Percentiles rank a stretch among this genome's conserved stretches.
Conservation (phyloP, 1,140 invertebrate species). For the Drosophila saltans region DNA sequence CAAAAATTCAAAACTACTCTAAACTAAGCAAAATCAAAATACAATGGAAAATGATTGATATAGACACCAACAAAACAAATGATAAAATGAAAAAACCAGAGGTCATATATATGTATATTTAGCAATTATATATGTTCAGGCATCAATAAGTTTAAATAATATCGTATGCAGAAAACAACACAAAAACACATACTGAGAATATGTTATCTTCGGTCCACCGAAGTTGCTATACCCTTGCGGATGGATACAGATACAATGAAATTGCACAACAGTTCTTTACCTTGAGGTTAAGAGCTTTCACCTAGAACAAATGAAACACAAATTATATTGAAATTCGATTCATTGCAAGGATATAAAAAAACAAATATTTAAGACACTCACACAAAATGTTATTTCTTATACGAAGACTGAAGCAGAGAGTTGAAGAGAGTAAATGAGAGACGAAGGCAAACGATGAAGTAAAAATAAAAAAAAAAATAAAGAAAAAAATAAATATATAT, state of each 20-base stretch:
- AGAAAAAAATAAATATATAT: slow-evolving; percentile 44
- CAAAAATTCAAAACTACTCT: slow-evolving; percentile 27
- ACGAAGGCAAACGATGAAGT: slow-evolving; percentile 64
- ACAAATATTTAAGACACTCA: slow-evolving; percentile 44
- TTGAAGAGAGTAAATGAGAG: not conserved
- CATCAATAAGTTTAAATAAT: slow-evolving; percentile 60
- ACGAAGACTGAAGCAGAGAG: slow-evolving; percentile 76
- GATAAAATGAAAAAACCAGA: slow-evolving; percentile 30
- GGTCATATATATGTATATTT: slow-evolving; percentile 17
- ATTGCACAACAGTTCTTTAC: no score
- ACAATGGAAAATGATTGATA: slow-evolving; percentile 29
- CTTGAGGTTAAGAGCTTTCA: no score
- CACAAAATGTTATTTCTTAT: slow-evolving; percentile 83
- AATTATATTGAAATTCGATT: no score
- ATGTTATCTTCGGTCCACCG: not conserved
- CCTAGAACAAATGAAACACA: no score
- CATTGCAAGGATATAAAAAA: slow-evolving; percentile 17
- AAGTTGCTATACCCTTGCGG: slow-evolving; percentile 2
- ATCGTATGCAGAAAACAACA: slow-evolving; percentile 36
- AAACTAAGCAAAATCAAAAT: slow-evolving; percentile 66
- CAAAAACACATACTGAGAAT: slow-evolving; percentile 16
- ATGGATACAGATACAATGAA: no score
- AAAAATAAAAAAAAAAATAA: slow-evolving; percentile 66
- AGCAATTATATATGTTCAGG: slow-evolving; percentile 11
- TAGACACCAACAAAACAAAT: slow-evolving; percentile 35